phyloP scores from a whole-genome alignment of 2,113 vertebrate genomes.

The Ammodytes marinus region DNA sequence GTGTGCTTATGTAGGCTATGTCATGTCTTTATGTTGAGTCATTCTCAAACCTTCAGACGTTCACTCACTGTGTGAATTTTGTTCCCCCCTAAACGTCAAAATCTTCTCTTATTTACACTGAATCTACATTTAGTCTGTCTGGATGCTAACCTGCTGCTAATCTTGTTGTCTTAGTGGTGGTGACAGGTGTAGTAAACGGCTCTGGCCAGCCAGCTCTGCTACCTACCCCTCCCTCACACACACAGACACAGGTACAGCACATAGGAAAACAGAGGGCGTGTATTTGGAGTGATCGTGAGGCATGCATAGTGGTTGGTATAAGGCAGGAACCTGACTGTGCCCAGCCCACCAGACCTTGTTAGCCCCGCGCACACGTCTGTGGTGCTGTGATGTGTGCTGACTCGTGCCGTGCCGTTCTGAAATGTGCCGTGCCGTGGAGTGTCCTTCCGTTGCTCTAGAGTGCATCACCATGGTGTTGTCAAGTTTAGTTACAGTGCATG shows the following conservation, averaged over 20 bases:
- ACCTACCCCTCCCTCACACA: conserved; percentile 74
- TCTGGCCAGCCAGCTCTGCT: conserved; percentile 73
- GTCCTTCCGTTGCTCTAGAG: conserved; percentile 73
- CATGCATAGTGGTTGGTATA: conserved; percentile 74
- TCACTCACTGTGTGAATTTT: conserved; percentile 28
- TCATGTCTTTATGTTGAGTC: conserved; percentile 42
- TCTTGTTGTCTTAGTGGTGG: conserved; percentile 85
- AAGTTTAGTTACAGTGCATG: conserved; percentile 73
- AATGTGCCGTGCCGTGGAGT: conserved; percentile 74
- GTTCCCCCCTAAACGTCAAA: conserved; percentile 37
- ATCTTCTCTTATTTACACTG: conserved; percentile 57
- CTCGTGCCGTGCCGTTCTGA: conserved; percentile 78
- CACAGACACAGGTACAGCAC: conserved; percentile 79
- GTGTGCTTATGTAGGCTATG: conserved; percentile 25
- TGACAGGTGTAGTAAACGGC: conserved; percentile 85
- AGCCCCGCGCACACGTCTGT: conserved; percentile 76
- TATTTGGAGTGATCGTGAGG: conserved; percentile 78
- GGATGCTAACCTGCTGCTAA: conserved; percentile 82
- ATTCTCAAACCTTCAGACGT: conserved; percentile 28
- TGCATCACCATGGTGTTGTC: conserved; percentile 73
- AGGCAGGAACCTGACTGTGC: conserved; percentile 66
- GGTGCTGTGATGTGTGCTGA: conserved; percentile 79
- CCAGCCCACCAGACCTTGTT: conserved; percentile 70
- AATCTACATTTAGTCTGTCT: conserved; percentile 59
- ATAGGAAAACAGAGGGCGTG: conserved; percentile 70